phyloP scores from a whole-genome alignment of 2,113 vertebrate species.

The Hippolais icterina region DNA sequence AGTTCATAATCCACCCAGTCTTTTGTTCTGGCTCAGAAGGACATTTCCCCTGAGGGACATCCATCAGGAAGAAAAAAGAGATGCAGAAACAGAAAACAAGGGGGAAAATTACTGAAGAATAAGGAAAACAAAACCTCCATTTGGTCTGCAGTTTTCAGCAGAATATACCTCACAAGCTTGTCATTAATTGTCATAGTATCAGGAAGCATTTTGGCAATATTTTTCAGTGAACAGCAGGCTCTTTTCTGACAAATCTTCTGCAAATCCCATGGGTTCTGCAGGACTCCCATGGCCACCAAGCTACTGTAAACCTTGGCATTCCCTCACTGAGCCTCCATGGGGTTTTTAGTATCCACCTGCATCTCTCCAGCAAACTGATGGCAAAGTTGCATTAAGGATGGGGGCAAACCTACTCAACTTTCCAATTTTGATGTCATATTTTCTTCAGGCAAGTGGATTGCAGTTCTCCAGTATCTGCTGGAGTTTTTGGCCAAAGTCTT shows the following conservation, averaged over 20 bases:
- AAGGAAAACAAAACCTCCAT: not conserved
- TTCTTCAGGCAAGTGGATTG: not conserved
- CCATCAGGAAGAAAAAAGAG: not conserved
- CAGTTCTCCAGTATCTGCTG: not conserved
- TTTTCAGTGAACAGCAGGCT: not conserved
- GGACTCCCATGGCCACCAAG: not conserved
- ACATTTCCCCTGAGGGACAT: not conserved
- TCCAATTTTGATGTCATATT: not conserved
- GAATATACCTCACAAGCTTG: not conserved
- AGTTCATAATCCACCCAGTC: not conserved
- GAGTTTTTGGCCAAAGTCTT: not conserved
- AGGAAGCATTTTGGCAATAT: not conserved
- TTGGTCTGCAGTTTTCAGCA: not conserved
- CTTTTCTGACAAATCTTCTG: not conserved
- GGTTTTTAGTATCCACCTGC: not conserved
- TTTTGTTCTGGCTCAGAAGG: conserved; percentile 16
- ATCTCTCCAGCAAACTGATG: not conserved
- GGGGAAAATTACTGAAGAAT: not conserved
- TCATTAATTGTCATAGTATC: not conserved
- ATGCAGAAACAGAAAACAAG: not conserved
- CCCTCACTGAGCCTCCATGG: not conserved
- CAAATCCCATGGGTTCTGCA: not conserved
- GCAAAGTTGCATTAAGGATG: not conserved
- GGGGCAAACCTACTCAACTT: not conserved
- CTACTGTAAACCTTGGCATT: not conserved